Evolutionary conservation across 1,140 invertebrate genomes (phyloP).

Genomic region (Eupristina koningsbergeri): DNA sequence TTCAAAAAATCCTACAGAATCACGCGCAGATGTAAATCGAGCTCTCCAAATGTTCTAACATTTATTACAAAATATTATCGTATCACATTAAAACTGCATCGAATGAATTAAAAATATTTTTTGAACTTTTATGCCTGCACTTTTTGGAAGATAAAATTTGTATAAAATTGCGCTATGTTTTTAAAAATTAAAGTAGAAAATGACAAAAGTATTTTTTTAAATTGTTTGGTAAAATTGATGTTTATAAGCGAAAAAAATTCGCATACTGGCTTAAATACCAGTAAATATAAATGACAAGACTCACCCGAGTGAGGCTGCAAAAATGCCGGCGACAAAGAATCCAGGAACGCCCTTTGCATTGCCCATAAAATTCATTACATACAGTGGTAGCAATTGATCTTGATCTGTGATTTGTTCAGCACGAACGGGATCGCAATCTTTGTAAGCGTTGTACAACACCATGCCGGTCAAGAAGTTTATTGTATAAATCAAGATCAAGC

Average conservation of each 20-base stretch:
- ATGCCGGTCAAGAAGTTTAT: conserved; percentile 90
- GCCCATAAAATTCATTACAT: conserved; percentile 87
- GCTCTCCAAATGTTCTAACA: no score
- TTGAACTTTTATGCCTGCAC: no score
- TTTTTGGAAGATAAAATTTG: no score
- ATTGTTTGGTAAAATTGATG: not conserved
- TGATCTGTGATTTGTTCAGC: conserved; percentile 76
- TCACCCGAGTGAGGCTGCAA: conserved; percentile 82
- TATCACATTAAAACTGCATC: no score
- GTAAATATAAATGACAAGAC: conserved; percentile 10
- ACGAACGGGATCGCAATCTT: conserved; percentile 85
- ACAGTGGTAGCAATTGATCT: conserved; percentile 87
- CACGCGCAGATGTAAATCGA: no score
- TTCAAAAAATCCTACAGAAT: no score
- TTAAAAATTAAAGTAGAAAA: no score
- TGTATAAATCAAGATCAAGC: conserved; percentile 78
- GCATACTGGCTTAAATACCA: not conserved
- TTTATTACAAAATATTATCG: no score
- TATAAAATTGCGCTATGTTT: no score
- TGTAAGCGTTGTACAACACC: conserved; percentile 86
- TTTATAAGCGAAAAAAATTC: not conserved
- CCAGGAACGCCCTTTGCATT: conserved; percentile 83
- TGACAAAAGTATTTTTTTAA: no score
- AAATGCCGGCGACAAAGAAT: conserved; percentile 89
- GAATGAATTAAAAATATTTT: no score